Conservation (phyloP, 2,888 invertebrate species). For the Axea sp. region DNA sequence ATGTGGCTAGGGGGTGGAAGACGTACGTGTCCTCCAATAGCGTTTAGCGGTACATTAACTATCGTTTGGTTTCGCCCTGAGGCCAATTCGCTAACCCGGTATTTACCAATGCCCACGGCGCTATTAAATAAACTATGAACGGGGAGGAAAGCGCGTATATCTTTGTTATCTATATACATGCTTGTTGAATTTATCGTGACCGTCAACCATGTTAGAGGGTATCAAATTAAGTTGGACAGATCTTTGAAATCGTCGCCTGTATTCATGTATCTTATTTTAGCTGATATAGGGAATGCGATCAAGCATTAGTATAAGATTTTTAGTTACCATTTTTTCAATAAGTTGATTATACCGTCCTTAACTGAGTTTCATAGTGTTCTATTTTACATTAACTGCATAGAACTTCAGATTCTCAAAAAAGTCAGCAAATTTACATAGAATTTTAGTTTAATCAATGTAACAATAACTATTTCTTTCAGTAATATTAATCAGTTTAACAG, state of each 20-base stretch:
- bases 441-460: too few relatives aligned
- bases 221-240: constrained; percentile 54
- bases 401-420: neutral
- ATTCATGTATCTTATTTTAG: constrained; percentile 24
- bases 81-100: constrained; percentile 79
- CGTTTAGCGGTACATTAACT: constrained; percentile 79
- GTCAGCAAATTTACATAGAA: too few relatives aligned
- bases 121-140: constrained; percentile 78
- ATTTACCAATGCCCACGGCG: constrained; percentile 79
- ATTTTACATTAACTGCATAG: constrained; percentile 1
- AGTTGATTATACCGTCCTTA: constrained; percentile 15
- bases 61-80: constrained; percentile 77
- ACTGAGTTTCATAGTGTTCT: constrained; percentile 1
- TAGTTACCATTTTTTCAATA: constrained; percentile 22
- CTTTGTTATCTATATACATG: constrained; percentile 61
- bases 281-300: neutral
- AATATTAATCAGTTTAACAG: too few relatives aligned
- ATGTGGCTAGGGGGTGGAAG: constrained; percentile 65
- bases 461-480: too few relatives aligned
- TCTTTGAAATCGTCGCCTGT: constrained; percentile 49
- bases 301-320: constrained; percentile 14
- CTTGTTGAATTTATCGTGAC: constrained; percentile 59
- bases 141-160: constrained; percentile 58
- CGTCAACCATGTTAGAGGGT: constrained; percentile 49
- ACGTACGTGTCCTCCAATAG: constrained; percentile 75